Base-by-base conservation (phyloP, 92 coral and sea anemone genomes). In the Ricordea florida region DNA sequence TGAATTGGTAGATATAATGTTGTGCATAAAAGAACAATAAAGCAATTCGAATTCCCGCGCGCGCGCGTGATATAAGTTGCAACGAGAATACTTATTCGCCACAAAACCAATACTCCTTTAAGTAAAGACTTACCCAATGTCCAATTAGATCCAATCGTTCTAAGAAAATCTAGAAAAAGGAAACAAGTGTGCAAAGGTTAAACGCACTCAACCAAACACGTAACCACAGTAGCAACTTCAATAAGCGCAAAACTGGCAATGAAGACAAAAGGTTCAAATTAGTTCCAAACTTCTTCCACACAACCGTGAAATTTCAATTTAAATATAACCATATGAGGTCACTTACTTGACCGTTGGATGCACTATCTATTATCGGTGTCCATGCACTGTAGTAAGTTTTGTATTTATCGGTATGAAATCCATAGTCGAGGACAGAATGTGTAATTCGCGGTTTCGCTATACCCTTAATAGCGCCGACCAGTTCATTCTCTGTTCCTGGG, bases 131-230 rank as follows among this genome's bases (percentile, higher is more conserved):
- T 78, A 91, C 97, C 97, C 97, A 91, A 32, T 91, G 85, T 37
- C 97, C 92, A 46, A 91, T 83, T 7, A 91, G 76, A 53, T 91
- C 89, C 3, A 89, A 70, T 14, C 97, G 92, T 47, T 88, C 97
- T 48, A 78, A 49, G 62, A 76, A 91, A 11, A 91, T 59, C 97
- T 91, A 38, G 17, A 47, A 55, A 70, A 57, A 75, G 33, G 36
- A 60, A 34, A 66, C 25, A 1, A 42, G 25, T 10, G 1, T 14
- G 9, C 24, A 53, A 41, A 35, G 62, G 42, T 34, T 14, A 43
- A 24, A 13, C 73, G n/a, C n/a, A n/a, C n/a, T n/a, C n/a, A n/a
- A n/a, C n/a, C n/a, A n/a, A n/a, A n/a, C n/a, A n/a, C n/a, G n/a
- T n/a, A n/a, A n/a, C n/a, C n/a, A n/a, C n/a, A n/a, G n/a, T n/a